Conservation (phyloP, 2,888 invertebrate genomes). For the Philereme transversata region DNA sequence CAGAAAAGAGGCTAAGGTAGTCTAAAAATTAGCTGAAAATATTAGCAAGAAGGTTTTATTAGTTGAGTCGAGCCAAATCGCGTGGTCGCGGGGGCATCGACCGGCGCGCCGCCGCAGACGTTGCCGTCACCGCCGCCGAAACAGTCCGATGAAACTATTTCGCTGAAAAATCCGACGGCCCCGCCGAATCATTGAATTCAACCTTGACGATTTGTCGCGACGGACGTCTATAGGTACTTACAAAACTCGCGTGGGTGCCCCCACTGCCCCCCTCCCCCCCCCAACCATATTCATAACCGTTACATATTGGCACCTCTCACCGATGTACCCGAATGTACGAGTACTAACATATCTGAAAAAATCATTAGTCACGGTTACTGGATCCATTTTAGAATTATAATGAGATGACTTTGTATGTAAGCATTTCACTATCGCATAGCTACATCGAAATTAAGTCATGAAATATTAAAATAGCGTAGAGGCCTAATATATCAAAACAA, state of each 20-base stretch:
- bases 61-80: conserved; percentile 72
- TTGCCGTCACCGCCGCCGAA: conserved; percentile 75
- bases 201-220: conserved; percentile 81
- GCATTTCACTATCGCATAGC: conserved; percentile 30
- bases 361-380: conserved; percentile 44
- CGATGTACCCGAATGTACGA: conserved; percentile 46
- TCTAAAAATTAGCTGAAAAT: conserved; percentile 25
- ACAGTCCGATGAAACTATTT: conserved; percentile 69
- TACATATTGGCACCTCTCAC: conserved; percentile 71
- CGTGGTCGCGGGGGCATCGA: conserved; percentile 72
- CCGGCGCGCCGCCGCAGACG: conserved; percentile 80
- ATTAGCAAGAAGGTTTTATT: conserved; percentile 54
- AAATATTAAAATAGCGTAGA: conserved; percentile 28
- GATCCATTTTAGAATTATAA: conserved; percentile 40
- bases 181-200: conserved; percentile 76
- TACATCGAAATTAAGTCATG: conserved; percentile 30
- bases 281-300: conserved; percentile 68
- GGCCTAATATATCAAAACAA: conserved; percentile 18
- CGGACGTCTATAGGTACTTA: conserved; percentile 63
- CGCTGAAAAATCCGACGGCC: conserved; percentile 78
- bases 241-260: conserved; percentile 70
- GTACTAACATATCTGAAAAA: conserved; percentile 44
- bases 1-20: conserved; percentile 34
- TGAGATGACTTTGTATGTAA: conserved; percentile 36
- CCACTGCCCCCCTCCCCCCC: conserved; percentile 42